phyloP scores from a whole-genome alignment of 2,113 vertebrate genomes.

The Calypte anna region DNA sequence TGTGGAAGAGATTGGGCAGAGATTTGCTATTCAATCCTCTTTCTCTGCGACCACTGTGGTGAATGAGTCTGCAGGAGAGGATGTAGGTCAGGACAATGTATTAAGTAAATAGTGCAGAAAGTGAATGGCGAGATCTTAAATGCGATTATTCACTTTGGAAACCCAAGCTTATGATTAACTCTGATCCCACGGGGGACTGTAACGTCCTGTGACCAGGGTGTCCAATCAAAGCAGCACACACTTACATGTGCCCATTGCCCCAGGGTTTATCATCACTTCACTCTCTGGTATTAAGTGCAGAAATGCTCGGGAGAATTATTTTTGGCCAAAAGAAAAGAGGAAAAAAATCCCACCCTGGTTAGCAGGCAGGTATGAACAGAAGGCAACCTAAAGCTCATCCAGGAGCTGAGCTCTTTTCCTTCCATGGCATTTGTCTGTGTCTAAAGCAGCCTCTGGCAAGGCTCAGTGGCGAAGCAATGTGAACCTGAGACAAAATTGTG shows the following conservation, averaged over 20 bases:
- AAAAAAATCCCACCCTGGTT: background rate
- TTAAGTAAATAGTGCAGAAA: constrained; percentile 67
- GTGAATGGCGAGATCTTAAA: constrained; percentile 56
- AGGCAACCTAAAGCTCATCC: background rate
- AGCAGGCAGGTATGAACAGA: background rate
- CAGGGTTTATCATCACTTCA: background rate
- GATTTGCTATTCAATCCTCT: constrained; percentile 66
- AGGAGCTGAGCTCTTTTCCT: background rate
- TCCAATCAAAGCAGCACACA: background rate
- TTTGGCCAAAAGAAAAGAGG: background rate
- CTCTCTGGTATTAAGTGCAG: background rate
- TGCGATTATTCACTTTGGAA: constrained; percentile 64
- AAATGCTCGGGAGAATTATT: background rate
- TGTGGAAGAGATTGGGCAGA: constrained; percentile 34
- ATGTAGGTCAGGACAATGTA: constrained; percentile 61
- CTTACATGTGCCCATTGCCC: background rate
- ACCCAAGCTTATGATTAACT: constrained; percentile 52
- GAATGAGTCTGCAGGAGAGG: constrained; percentile 37
- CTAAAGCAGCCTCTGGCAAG: background rate
- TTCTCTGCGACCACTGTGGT: background rate
- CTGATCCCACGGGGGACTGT: background rate
- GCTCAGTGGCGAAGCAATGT: background rate
- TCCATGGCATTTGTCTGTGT: background rate
- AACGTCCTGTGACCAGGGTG: background rate
- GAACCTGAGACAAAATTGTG: background rate